Evolutionary conservation across 2,113 vertebrate species (phyloP).

Genomic region (Pituophis catenifer): DNA sequence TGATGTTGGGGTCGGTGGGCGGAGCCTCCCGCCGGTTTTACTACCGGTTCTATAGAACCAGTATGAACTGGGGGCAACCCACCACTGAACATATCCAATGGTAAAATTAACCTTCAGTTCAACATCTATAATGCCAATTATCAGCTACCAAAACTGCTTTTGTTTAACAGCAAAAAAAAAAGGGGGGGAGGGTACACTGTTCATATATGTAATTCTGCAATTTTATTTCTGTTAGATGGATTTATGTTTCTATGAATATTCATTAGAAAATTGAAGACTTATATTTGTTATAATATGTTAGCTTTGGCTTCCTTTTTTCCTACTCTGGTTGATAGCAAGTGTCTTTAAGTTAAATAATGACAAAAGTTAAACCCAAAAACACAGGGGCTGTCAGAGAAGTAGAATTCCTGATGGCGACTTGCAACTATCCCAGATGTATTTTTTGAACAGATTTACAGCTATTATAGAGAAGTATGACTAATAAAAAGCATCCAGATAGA

Average conservation of each 20-base stretch:
- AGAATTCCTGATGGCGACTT: background rate
- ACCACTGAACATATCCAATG: background rate
- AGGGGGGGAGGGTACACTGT: background rate
- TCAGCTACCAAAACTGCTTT: background rate
- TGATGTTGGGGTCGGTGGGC: too few species aligned
- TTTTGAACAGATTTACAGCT: constrained; percentile 8
- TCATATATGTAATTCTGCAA: constrained; percentile 3
- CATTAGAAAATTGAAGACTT: constrained; percentile 1
- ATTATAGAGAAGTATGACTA: background rate
- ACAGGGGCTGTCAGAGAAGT: constrained; percentile 9
- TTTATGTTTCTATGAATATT: background rate
- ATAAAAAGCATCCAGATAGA: constrained; percentile 16
- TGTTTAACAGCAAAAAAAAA: constrained; percentile 23
- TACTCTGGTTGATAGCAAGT: background rate
- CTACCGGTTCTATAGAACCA: too few species aligned
- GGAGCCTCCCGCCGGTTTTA: too few species aligned
- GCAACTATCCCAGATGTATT: background rate
- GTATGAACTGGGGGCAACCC: too few species aligned
- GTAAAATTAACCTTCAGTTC: background rate
- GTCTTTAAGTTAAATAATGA: constrained; percentile 31
- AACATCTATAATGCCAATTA: background rate
- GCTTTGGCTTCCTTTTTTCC: background rate
- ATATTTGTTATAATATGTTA: constrained; percentile 3
- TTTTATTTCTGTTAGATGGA: constrained; percentile 4
- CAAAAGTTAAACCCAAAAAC: constrained; percentile 6